Evolutionary conservation across 2,888 invertebrate species (phyloP).

Genomic region (Drosophila macrospina): DNA sequence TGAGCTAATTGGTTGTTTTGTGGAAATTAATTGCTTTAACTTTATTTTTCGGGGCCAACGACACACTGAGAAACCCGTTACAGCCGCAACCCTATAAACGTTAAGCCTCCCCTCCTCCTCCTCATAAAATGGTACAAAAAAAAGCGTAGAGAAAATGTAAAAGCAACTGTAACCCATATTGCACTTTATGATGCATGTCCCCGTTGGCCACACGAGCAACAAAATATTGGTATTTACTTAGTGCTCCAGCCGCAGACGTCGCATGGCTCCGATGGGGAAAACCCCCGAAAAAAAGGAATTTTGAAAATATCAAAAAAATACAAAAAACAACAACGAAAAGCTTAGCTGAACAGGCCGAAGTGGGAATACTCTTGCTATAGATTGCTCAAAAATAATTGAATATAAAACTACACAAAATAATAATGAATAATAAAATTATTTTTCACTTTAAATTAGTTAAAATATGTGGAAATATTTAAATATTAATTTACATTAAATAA

Average conservation of each 20-base stretch:
- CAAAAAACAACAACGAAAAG: neutral
- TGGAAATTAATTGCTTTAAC: conserved; percentile 85
- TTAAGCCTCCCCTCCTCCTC: neutral
- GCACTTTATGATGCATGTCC: conserved; percentile 79
- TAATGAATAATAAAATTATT: too few species aligned
- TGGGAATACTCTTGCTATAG: neutral
- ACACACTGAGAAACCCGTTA: conserved; percentile 14
- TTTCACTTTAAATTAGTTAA: too few species aligned
- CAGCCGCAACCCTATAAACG: conserved; percentile 16
- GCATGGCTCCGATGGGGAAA: neutral
- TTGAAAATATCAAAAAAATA: too few species aligned
- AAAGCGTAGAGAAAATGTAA: neutral
- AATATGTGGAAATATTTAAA: too few species aligned
- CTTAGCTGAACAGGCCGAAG: neutral
- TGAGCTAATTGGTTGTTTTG: conserved; percentile 85
- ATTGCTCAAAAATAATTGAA: too few species aligned
- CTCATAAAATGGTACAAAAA: too few species aligned
- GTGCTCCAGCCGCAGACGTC: conserved; percentile 69
- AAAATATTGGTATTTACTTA: conserved; percentile 73
- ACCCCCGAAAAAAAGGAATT: conserved; percentile 12
- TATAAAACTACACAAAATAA: too few species aligned
- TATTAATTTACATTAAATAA: too few species aligned
- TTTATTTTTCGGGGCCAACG: conserved; percentile 75
- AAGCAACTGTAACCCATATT: conserved; percentile 47
- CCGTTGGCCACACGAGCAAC: conserved; percentile 24